phyloP scores from a whole-genome alignment of 2,888 invertebrate genomes.

The Tyria jacobaeae region DNA sequence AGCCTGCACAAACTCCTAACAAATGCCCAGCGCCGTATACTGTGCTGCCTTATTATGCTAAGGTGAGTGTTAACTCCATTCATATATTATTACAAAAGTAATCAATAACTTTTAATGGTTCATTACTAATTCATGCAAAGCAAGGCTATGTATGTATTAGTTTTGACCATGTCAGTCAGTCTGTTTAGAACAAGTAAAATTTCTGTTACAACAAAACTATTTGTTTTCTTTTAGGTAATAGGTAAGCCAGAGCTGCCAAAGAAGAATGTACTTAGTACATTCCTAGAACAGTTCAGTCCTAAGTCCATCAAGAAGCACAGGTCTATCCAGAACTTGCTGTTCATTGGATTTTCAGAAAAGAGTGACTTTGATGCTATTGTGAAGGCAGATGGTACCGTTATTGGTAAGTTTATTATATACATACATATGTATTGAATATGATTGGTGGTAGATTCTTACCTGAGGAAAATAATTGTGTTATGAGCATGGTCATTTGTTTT shows the following conservation, averaged over 20 bases:
- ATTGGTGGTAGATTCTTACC: too few relatives aligned
- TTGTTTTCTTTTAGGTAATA: conserved; percentile 55
- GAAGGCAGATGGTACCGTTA: conserved; percentile 56
- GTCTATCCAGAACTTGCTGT: conserved; percentile 66
- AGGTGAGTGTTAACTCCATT: conserved; percentile 46
- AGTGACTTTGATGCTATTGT: conserved; percentile 62
- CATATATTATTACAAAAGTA: too few relatives aligned
- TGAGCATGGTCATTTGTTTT: too few relatives aligned
- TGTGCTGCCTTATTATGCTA: conserved; percentile 53
- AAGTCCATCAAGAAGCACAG: conserved; percentile 73
- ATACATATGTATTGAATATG: neutral
- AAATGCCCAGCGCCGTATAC: conserved; percentile 14
- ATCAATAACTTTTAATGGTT: too few relatives aligned
- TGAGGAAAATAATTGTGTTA: too few relatives aligned
- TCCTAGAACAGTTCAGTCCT: conserved; percentile 65
- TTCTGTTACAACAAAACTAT: neutral
- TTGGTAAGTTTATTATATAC: conserved; percentile 61
- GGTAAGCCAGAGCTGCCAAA: conserved; percentile 70
- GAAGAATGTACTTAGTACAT: conserved; percentile 64
- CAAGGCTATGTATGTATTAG: too few relatives aligned
- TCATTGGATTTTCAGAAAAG: conserved; percentile 66
- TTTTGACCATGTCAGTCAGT: too few relatives aligned
- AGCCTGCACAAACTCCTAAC: neutral
- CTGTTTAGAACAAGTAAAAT: too few relatives aligned
- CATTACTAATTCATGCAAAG: too few relatives aligned